Evolutionary conservation across 1,140 invertebrate genomes (phyloP).

Genomic region (Penaeus indicus): DNA sequence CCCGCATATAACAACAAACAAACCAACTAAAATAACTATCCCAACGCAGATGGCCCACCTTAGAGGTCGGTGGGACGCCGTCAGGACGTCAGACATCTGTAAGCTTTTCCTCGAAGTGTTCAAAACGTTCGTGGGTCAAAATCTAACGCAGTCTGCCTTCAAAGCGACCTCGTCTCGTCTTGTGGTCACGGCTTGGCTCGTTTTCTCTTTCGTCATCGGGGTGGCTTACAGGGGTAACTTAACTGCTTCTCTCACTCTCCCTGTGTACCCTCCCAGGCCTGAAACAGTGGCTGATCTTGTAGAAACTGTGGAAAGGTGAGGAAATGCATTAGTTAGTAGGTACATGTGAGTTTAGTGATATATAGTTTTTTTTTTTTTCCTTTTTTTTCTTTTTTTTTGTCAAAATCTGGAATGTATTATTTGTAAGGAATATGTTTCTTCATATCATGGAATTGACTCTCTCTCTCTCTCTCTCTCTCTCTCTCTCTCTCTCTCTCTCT

Average conservation of each 20-base stretch:
- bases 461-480: no score
- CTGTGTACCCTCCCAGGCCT: not conserved
- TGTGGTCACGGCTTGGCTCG: not conserved
- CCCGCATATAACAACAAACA: not conserved
- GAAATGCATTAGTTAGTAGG: not conserved
- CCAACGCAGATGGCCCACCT: constrained; percentile 15
- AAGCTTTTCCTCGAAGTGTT: not conserved
- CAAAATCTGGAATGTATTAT: no score
- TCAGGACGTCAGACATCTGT: not conserved
- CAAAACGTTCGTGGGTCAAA: not conserved
- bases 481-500: no score
- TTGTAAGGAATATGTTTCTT: no score
- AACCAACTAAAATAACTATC: not conserved
- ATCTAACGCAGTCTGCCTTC: not conserved
- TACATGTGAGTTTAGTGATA: no score
- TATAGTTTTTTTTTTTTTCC: no score
- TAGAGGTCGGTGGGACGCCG: not conserved
- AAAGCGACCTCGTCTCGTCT: not conserved
- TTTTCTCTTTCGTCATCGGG: not conserved
- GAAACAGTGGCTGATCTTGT: constrained; percentile 22
- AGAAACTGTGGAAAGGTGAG: constrained; percentile 12
- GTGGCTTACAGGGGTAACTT: constrained; percentile 28
- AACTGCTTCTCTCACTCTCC: constrained; percentile 20
- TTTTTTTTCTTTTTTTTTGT: no score
- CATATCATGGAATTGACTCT: no score